A percentile compares a stretch with the other conserved stretches of the same genome.
Conservation (phyloP, 2,113 vertebrate species). For the Terrapene triunguis region DNA sequence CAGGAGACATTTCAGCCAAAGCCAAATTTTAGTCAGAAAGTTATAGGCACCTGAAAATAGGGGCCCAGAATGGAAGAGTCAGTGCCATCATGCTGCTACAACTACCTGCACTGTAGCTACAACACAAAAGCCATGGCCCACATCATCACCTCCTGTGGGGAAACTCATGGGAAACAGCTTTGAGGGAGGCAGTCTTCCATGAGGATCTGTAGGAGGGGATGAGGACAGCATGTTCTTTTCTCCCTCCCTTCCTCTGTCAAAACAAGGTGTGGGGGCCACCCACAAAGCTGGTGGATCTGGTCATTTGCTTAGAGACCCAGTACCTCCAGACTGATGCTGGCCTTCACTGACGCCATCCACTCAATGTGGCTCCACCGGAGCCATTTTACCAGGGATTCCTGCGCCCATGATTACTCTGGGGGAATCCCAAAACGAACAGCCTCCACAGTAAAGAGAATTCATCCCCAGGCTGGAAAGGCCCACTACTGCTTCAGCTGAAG, state of each 20-base stretch:
- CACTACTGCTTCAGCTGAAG: rapidly evolving
- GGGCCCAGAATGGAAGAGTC: no score
- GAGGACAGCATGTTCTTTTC: neutral
- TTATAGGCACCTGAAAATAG: neutral
- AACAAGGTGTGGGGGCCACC: neutral
- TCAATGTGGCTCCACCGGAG: neutral
- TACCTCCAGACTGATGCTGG: neutral
- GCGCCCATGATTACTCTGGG: neutral
- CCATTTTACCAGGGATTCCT: neutral
- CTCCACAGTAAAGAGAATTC: neutral
- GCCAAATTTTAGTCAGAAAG: neutral
- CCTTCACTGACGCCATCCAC: neutral
- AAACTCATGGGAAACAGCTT: neutral
- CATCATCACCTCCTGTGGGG: neutral
- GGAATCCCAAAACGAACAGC: neutral
- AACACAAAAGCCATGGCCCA: neutral
- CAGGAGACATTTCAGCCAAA: neutral
- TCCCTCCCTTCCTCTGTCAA: neutral
- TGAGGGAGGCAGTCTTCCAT: neutral
- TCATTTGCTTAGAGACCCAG: neutral
- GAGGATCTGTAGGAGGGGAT: neutral
- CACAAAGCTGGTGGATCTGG: neutral
- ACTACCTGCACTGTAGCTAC: neutral
- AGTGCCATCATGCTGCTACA: neutral
- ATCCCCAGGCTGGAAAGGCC: neutral